Base-by-base conservation (phyloP, 2,113 vertebrate species). In the Muntiacus muntjak region DNA sequence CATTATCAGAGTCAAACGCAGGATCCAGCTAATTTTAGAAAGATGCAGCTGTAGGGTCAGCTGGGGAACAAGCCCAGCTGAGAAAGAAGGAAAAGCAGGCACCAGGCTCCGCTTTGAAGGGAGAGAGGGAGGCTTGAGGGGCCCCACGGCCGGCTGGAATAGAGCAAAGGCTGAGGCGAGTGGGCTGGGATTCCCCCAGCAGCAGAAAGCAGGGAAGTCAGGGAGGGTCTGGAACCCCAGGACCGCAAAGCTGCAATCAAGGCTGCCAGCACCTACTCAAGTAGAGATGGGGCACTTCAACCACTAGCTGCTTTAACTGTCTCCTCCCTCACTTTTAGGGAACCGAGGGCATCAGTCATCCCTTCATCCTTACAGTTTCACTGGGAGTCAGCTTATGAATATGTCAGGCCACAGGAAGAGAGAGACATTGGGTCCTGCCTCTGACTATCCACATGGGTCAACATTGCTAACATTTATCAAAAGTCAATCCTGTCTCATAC, bases 1-100 rank as follows among this genome's bases (percentile, higher is more conserved):
- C 97, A 98, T 98, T 98, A 98, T 97, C 97, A 98, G 97, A 98
- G 97, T 97, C 97, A 97, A 98, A 97, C 84, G 86, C 94, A 97
- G 93, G 79, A 97, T 97, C 91, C 86, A 94, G 96, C 96, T 98
- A 98, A 98, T 96, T 97, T 98, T 98, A 97, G 97, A 97, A 97
- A 87, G 91, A 89, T 7, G 57, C 97, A 98, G 96, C 97, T 97
- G 98, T 94, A 84, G 96, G 98, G 98, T 98, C 98, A 98, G 95
- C 95, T 96, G 79, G 60, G 93, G 91, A 97, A 91, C 81, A 78
- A 78, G 17, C 93, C 95, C 82, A 47, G 89, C 91, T 62, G 93
- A 89, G 82, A 97, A 97, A 91, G 76, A 86, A 90, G 76, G 90
- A 91, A 96, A 79, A 50, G 21, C 50, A 58, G 78, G 57, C 33